A percentile compares a stretch with the other conserved stretches of the same genome.
Evolutionary conservation across 1,140 invertebrate species (phyloP).

Genomic region (Papilio xuthus): DNA sequence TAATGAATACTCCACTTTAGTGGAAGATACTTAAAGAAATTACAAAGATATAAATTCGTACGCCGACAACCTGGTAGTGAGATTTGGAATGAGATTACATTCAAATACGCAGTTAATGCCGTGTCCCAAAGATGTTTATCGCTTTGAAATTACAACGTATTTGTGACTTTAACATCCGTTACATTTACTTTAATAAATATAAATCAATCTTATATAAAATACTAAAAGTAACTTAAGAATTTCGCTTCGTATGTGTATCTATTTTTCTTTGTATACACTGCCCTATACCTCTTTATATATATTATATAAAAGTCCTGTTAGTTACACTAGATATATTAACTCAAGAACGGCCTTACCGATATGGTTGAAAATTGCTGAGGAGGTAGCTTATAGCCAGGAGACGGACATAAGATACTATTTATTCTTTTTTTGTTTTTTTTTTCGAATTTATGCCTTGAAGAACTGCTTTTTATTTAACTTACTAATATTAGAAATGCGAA

Average conservation of each 20-base stretch:
- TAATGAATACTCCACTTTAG: background rate
- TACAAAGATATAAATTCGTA: slow-evolving; percentile 21
- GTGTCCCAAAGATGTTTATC: slow-evolving; percentile 31
- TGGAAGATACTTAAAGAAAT: slow-evolving; percentile 17
- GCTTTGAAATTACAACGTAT: slow-evolving; percentile 11
- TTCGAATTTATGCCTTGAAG: no score
- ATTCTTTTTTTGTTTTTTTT: no score
- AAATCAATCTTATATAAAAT: background rate
- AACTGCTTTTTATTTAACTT: no score
- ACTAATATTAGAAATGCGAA: no score
- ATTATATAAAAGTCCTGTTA: background rate
- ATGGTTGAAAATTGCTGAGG: no score
- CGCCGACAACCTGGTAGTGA: background rate
- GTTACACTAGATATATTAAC: no score
- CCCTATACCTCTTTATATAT: no score
- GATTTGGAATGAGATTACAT: slow-evolving; percentile 33
- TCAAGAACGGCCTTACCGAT: no score
- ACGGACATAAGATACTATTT: no score
- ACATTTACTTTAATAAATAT: background rate
- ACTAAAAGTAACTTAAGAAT: background rate
- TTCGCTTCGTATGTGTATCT: background rate
- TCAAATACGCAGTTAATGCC: slow-evolving; percentile 29
- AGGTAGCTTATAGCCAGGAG: no score
- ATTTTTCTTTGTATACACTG: background rate
- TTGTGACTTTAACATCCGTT: slow-evolving; percentile 23